Evolutionary conservation across 2,113 vertebrate genomes (phyloP), one percentile per base, ranked within the genome.

Genomic region (Proterorhinus semilunaris): DNA sequence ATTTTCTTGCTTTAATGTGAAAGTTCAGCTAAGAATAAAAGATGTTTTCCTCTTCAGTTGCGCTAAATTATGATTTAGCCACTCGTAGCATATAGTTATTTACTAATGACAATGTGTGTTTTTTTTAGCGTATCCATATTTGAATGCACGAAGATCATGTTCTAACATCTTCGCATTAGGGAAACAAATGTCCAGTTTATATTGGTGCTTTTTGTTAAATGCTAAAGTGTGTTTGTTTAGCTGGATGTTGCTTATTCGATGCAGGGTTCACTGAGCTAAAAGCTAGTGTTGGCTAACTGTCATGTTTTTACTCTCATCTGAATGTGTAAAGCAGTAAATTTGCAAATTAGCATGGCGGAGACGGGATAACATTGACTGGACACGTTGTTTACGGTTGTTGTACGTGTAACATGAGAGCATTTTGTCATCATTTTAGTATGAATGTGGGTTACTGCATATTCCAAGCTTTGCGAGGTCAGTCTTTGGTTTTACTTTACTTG

Each of bases 231-330:
- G 55, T 6, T 58, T 58, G 55, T 42, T 58, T 58, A 15, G 55
- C 27, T 58, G 27, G 55, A 58, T 4, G 54, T 57, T 42, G 54
- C 27, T 57, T 12, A 42, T 11, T 4, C 6, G 27, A 42, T 58
- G 55, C 55, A 7, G 55, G 21, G 55, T 58, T 42, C 42, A 61
- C 13, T 43, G 13, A 61, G 58, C 58, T 61, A 61, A 61, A 13
- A n/a, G 58, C 42, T 61, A 61, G 6, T n/a, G 16, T 44, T 61
- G n/a, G 42, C 58, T 61, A 16, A 43, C 7, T 44, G 57, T 44
- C 6, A 12, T 36, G 27, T 21, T 8, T 53, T 8, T 17, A 8
- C 2, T 53, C 27, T 36, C 27, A 36, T 36, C 3, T 36, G 27
- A 36, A 36, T 36, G 27, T 36, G 27, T 36, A 36, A 36, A 36